Base-by-base conservation (phyloP, 2,797 vertebrate species). In the Lepidocolaptes lacrymiger region DNA sequence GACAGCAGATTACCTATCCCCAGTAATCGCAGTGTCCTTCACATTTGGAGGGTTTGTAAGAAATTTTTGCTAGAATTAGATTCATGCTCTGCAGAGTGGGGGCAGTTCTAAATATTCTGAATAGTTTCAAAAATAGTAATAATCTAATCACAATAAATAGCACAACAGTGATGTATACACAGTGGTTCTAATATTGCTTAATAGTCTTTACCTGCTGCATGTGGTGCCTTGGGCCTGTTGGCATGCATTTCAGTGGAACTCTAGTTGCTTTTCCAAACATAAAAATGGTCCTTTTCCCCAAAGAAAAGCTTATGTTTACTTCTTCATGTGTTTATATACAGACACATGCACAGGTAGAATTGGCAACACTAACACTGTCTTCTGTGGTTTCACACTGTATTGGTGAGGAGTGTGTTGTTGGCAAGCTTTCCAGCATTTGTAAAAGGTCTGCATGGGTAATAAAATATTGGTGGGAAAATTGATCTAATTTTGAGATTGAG, bases 401-500 rank as follows among this genome's bases (percentile, higher is more conserved):
- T 87, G 54, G 44, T 0, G 37, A 91, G 52, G 67, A 49, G 49
- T 20, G 20, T 46, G 56, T 67, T 10, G 17, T 58, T 11, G 5
- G 43, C 37, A 85, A 27, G 26, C 80, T 69, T 49, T 95, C 61
- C 88, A 82, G 77, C 93, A 61, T 87, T 97, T 91, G 78, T 95
- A 87, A 91, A 96, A 92, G 86, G 61, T 82, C 86, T 95, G 59
- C 58, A 68, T 0, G 23, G 64, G 72, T 72, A 72, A 91, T 82
- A 88, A 89, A 85, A 49, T 74, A 82, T 88, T 74, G 56, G 96
- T 96, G 96, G 96, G 91, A 96, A 96, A 93, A 97, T 63, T 52
- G 77, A 41, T 91, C 96, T 97, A 91, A 93, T 97, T 97, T 97
- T 97, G 97, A 98, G 81, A 95, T 96, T 89, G 76, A 90, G 95